A percentile compares a stretch with the other conserved stretches of the same genome.
These are phyloP conservation scores for Mesorhabditis spiculigera DNA, from an alignment of 2,888 invertebrate genomes.

Conservation along the genomic window DNA sequence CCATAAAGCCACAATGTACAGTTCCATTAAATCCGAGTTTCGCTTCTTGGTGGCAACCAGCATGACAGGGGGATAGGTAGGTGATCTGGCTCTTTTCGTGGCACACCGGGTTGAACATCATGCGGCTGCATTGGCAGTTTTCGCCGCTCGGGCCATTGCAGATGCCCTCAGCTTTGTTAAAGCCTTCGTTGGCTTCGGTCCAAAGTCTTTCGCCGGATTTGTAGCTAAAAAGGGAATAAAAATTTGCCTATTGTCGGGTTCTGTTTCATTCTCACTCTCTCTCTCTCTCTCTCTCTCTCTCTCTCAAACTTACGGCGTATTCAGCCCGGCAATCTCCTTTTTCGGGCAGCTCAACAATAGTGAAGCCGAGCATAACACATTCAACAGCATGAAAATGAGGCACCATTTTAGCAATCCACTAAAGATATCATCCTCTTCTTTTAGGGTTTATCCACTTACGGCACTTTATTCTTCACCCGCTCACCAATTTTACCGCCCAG, in stretches of 20 bases:
- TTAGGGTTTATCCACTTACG: constrained; percentile 10
- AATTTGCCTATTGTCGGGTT: no score
- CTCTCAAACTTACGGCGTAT: constrained; percentile 8
- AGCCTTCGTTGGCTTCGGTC: no score
- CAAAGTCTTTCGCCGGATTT: no score
- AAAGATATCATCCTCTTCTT: background rate
- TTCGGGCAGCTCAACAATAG: constrained; percentile 18
- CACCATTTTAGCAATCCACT: constrained; percentile 18
- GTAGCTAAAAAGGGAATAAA: no score
- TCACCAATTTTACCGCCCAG: constrained; percentile 28
- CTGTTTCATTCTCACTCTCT: no score
- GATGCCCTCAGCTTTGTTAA: background rate
- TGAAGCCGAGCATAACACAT: constrained; percentile 15
- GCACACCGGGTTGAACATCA: constrained; percentile 40
- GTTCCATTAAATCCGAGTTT: constrained; percentile 15
- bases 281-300: no score
- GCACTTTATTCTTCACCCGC: constrained; percentile 18
- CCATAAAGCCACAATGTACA: no score
- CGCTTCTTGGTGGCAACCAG: constrained; percentile 21
- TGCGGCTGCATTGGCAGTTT: constrained; percentile 29
- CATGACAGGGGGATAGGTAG: constrained; percentile 38
- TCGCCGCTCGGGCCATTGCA: constrained; percentile 23
- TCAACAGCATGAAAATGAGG: constrained; percentile 16
- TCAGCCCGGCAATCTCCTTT: constrained; percentile 20
- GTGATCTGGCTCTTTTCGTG: constrained; percentile 23